phyloP scores from a whole-genome alignment of 2,797 vertebrate genomes.

The Danio tinwini region DNA sequence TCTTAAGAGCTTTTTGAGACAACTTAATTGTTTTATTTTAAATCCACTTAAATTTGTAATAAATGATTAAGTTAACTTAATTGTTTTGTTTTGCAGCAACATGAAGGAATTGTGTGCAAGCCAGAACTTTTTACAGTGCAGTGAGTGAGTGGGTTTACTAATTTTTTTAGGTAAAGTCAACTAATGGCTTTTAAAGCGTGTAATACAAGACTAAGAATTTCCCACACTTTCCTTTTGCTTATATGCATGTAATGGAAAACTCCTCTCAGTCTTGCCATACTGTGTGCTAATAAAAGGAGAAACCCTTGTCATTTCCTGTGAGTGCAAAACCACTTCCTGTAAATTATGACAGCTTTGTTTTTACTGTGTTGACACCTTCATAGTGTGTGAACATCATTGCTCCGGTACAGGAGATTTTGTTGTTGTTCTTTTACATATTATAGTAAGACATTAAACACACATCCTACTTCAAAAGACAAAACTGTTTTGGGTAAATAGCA shows the following conservation, averaged over 20 bases:
- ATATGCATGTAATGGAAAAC: conserved; percentile 16
- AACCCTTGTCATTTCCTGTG: conserved; percentile 75
- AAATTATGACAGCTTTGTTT: conserved; percentile 50
- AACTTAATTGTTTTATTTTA: too few species aligned
- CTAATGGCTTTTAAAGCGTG: too few species aligned
- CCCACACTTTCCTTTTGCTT: background rate
- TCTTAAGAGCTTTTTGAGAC: too few species aligned
- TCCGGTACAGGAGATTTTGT: background rate
- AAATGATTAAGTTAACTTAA: too few species aligned
- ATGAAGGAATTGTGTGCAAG: too few species aligned
- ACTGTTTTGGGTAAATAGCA: background rate
- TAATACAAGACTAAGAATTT: background rate
- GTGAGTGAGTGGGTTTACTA: too few species aligned
- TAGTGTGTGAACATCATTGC: background rate
- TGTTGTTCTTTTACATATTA: background rate
- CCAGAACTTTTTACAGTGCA: too few species aligned
- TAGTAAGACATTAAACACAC: background rate
- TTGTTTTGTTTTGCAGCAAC: too few species aligned
- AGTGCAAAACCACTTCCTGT: conserved; percentile 74
- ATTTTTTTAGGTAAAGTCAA: too few species aligned
- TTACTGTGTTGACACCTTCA: conserved; percentile 30
- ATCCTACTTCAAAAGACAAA: background rate
- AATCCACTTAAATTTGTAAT: too few species aligned
- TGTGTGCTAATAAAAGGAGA: conserved; percentile 2
- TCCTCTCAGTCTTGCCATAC: conserved; percentile 26